These are phyloP conservation scores for Oxystoma pomonae DNA, from an alignment of 2,888 invertebrate species.

Conservation along the genomic window DNA sequence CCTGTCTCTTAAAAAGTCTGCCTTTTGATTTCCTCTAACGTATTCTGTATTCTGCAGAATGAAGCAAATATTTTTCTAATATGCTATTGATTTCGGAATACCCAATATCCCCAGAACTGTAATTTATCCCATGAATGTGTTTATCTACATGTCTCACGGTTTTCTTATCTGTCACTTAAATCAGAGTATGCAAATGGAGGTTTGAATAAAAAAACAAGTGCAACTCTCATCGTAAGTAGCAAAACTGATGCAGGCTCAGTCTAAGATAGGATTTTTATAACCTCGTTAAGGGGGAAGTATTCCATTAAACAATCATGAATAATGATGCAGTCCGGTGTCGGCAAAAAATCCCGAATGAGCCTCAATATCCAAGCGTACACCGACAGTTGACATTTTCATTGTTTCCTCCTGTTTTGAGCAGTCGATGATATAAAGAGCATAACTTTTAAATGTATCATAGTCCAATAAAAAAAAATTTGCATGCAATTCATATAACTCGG, in stretches of 20 bases:
- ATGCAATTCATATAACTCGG: constrained; percentile 7
- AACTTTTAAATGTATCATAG: constrained; percentile 11
- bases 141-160: not conserved
- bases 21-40: not conserved
- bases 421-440: constrained; percentile 22
- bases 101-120: not conserved
- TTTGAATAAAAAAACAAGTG: not conserved
- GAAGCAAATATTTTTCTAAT: not conserved
- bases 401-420: constrained; percentile 28
- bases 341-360: constrained; percentile 21
- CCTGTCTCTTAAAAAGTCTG: not conserved
- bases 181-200: not conserved
- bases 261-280: constrained; percentile 16
- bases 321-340: constrained; percentile 31
- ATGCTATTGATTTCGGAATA: not conserved
- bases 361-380: constrained; percentile 31
- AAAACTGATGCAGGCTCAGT: not conserved
- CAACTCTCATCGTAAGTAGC: not conserved
- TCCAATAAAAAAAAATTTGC: not conserved
- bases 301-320: constrained; percentile 28
- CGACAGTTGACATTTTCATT: constrained; percentile 28
- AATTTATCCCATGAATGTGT: not conserved
- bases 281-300: constrained; percentile 25
- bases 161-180: not conserved
- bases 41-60: not conserved